Percentiles rank a stretch among this genome's conserved stretches.
Evolutionary conservation across 2,113 vertebrate genomes (phyloP).

Genomic region (Ancistrus triradiatus): DNA sequence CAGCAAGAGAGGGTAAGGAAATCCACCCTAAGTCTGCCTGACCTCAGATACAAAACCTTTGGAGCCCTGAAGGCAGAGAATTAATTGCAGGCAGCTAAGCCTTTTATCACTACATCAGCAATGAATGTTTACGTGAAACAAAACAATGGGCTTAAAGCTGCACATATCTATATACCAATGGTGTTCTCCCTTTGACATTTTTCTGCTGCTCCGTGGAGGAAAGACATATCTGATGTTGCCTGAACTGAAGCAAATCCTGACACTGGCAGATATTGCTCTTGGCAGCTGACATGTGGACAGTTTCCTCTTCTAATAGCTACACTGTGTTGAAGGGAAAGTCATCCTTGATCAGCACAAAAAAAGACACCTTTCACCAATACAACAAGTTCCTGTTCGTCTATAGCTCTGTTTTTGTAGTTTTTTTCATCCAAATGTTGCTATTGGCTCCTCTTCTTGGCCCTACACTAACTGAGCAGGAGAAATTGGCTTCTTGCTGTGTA

Average conservation of each 20-base stretch:
- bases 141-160: conserved; percentile 2
- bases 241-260: too few relatives aligned
- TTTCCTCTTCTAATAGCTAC: neutral
- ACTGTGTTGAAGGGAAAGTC: neutral
- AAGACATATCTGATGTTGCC: too few relatives aligned
- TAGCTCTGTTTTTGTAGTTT: neutral
- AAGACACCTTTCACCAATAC: neutral
- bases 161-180: too few relatives aligned
- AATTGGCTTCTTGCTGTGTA: conserved; percentile 68
- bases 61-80: conserved; percentile 70
- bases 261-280: too few relatives aligned
- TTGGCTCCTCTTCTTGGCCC: conserved; percentile 1
- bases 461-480: conserved; percentile 59
- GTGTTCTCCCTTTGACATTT: too few relatives aligned
- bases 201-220: too few relatives aligned
- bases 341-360: neutral
- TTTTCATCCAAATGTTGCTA: conserved; percentile 47
- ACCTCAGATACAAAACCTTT: conserved; percentile 69
- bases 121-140: too few relatives aligned
- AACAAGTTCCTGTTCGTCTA: neutral
- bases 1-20: conserved; percentile 42
- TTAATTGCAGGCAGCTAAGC: conserved; percentile 70
- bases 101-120: conserved; percentile 63
- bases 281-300: neutral
- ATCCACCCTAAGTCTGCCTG: conserved; percentile 69